A percentile compares a stretch with the other conserved stretches of the same genome.
Conservation (phyloP, 1,140 invertebrate genomes). For the Diprion similis region DNA sequence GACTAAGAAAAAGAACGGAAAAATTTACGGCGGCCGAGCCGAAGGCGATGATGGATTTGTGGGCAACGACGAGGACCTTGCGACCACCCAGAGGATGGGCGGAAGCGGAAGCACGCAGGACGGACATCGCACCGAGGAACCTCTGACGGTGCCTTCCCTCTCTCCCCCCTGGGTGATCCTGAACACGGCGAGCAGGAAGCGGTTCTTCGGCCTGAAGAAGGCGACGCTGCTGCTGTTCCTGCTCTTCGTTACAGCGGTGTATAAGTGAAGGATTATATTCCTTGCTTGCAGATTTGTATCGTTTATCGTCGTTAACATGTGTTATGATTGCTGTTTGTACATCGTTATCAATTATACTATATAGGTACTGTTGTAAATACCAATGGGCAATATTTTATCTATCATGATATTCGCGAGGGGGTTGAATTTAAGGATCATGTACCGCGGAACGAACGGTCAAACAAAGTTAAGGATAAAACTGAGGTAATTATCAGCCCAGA, state of each 20-base stretch:
- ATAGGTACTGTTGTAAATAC: too few relatives aligned
- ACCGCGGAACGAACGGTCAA: too few relatives aligned
- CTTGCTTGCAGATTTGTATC: too few relatives aligned
- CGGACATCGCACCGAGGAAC: constrained; percentile 50
- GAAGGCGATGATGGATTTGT: constrained; percentile 30
- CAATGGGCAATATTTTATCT: too few relatives aligned
- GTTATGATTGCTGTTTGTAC: too few relatives aligned
- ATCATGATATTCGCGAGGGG: too few relatives aligned
- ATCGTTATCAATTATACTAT: too few relatives aligned
- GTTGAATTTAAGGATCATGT: too few relatives aligned
- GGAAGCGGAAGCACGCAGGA: constrained; percentile 43
- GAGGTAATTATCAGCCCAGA: too few relatives aligned
- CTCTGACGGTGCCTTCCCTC: constrained; percentile 43
- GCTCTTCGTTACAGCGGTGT: constrained; percentile 34
- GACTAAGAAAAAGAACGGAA: constrained; percentile 44
- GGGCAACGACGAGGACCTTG: constrained; percentile 43
- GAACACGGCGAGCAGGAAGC: constrained; percentile 34
- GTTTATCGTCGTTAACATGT: too few relatives aligned
- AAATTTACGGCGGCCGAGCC: constrained; percentile 21
- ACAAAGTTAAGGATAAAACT: too few relatives aligned
- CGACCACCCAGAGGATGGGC: constrained; percentile 51
- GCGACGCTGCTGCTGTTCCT: constrained; percentile 27
- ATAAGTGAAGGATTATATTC: neutral
- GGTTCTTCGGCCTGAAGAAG: constrained; percentile 29
- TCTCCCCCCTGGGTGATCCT: constrained; percentile 47